These are phyloP conservation scores for Drosophila biarmipes DNA, from an alignment of 1,140 invertebrate genomes.

Conservation along the genomic window DNA sequence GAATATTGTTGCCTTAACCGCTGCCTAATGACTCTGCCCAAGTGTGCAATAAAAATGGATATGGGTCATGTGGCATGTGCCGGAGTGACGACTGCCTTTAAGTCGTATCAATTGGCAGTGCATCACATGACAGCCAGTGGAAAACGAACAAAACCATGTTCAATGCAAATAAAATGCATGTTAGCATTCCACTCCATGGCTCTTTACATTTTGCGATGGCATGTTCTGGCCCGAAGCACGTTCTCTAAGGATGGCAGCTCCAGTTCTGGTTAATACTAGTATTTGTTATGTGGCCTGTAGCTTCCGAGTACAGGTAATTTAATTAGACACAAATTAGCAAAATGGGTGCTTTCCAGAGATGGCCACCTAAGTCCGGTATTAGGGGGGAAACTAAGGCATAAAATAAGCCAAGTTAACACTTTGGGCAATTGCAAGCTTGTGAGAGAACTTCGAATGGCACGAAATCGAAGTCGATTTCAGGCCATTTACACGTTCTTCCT, in stretches of 20 bases:
- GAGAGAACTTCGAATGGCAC: constrained; percentile 2
- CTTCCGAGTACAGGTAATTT: constrained; percentile 15
- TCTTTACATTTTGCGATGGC: constrained; percentile 6
- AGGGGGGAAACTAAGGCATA: background rate
- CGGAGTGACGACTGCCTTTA: constrained; percentile 28
- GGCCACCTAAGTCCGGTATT: background rate
- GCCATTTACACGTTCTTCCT: constrained; percentile 43
- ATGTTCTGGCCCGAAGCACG: constrained; percentile 11
- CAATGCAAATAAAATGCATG: constrained; percentile 22
- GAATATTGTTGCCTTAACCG: constrained; percentile 51
- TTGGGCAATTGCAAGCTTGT: constrained; percentile 20
- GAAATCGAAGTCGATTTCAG: constrained; percentile 4
- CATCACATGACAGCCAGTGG: constrained; percentile 21
- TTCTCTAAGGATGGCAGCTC: constrained; percentile 4
- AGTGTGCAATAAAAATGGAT: constrained; percentile 55
- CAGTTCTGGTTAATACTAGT: background rate
- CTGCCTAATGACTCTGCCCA: constrained; percentile 43
- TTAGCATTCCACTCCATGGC: constrained; percentile 7
- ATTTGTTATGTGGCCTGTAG: background rate
- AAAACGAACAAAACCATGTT: constrained; percentile 6
- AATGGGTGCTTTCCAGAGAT: background rate
- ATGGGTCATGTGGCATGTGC: constrained; percentile 56
- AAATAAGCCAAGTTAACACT: constrained; percentile 17
- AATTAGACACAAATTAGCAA: constrained; percentile 25
- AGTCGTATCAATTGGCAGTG: constrained; percentile 22